Conservation (phyloP, 1,140 invertebrate genomes). For the Fopius arisanus region DNA sequence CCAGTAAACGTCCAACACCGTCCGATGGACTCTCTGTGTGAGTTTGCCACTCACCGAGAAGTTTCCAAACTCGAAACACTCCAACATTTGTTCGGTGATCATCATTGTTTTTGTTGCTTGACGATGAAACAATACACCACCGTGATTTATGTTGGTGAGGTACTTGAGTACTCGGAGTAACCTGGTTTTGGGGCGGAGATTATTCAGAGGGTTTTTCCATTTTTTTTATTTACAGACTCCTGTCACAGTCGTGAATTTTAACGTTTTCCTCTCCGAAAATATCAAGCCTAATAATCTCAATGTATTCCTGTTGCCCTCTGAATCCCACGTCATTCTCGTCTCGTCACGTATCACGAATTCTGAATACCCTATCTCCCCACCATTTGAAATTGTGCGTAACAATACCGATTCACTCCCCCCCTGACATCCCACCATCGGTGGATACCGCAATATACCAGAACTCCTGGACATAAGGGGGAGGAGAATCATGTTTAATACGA, state of each 20-base stretch:
- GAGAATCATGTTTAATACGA: conserved; percentile 37
- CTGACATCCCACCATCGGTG: not conserved
- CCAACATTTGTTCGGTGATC: conserved; percentile 29
- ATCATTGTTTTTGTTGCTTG: conserved; percentile 33
- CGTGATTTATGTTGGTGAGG: not conserved
- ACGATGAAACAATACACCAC: conserved; percentile 30
- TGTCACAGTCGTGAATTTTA: too few species aligned
- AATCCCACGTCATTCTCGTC: not conserved
- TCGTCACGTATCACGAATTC: conserved; percentile 28
- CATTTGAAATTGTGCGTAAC: conserved; percentile 35
- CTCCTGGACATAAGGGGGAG: not conserved
- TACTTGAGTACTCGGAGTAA: not conserved
- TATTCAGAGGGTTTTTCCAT: too few species aligned
- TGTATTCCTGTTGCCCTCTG: too few species aligned
- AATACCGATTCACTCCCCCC: conserved; percentile 21
- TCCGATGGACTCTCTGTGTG: not conserved
- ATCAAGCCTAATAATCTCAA: too few species aligned
- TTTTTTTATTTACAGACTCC: too few species aligned
- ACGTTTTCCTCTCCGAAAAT: too few species aligned
- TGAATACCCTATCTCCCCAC: conserved; percentile 9
- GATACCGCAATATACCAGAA: not conserved
- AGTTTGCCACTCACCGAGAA: not conserved
- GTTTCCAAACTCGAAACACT: conserved; percentile 21
- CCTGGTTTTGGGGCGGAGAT: too few species aligned
- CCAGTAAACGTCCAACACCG: conserved; percentile 1